A percentile compares a stretch with the other conserved stretches of the same genome.
Conservation (phyloP, 2,797 vertebrate species). For the Eleutherodactylus coqui region DNA sequence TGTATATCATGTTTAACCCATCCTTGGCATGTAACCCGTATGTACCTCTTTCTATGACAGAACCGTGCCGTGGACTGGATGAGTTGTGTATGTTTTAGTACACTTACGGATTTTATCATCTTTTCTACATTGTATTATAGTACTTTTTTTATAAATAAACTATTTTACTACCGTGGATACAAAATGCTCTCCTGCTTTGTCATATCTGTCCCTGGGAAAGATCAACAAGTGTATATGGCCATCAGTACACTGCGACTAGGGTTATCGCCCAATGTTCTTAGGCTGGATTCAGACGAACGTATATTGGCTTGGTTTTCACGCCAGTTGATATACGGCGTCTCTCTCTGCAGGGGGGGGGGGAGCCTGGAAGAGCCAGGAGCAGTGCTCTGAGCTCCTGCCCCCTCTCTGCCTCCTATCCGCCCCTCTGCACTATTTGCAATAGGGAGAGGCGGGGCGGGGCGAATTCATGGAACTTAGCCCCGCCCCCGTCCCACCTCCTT, state of each 20-base stretch:
- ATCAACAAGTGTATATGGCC: neutral
- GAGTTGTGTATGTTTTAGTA: conserved; percentile 81
- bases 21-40: conserved; percentile 57
- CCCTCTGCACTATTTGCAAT: no score
- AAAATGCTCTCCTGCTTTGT: neutral
- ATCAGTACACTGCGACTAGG: neutral
- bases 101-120: conserved; percentile 49
- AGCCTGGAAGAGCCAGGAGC: no score
- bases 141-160: conserved; percentile 62
- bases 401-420: no score
- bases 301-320: no score
- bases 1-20: conserved; percentile 73
- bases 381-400: no score
- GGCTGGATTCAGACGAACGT: no score
- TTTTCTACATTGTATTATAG: conserved; percentile 23
- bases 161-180: conserved; percentile 32
- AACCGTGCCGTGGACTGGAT: conserved; percentile 67
- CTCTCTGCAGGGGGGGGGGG: no score
- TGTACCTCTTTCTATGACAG: conserved; percentile 72
- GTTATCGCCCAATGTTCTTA: neutral
- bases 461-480: no score
- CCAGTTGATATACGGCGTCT: no score
- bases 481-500: no score
- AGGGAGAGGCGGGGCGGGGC: no score
- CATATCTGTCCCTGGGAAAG: neutral